Conservation (phyloP, 2,888 invertebrate species). For the Brassicogethes aeneus region DNA sequence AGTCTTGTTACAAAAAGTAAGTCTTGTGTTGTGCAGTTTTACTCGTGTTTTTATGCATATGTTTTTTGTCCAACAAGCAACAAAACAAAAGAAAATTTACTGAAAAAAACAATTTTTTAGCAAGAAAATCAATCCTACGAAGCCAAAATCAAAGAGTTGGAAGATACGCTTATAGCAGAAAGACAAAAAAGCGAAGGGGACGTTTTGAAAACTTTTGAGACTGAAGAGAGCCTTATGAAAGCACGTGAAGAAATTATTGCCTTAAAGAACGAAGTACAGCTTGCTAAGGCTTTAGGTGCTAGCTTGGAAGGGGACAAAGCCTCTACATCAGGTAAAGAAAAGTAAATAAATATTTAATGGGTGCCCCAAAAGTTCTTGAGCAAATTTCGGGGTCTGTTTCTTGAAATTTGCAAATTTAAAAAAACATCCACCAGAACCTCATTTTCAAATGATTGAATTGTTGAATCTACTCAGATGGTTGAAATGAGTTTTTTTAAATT, state of each 20-base stretch:
- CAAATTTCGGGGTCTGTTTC: too few relatives aligned
- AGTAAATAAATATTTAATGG: too few relatives aligned
- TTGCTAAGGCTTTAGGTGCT: constrained; percentile 43
- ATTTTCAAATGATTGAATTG: too few relatives aligned
- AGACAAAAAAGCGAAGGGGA: constrained; percentile 42
- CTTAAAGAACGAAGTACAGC: constrained; percentile 45
- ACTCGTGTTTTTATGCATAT: constrained; percentile 5
- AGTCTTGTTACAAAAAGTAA: constrained; percentile 43
- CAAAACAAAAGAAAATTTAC: too few relatives aligned
- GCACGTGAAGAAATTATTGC: constrained; percentile 51
- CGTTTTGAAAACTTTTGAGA: constrained; percentile 53
- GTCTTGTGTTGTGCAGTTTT: constrained; percentile 18
- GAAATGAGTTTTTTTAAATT: too few relatives aligned
- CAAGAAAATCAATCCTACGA: constrained; percentile 38
- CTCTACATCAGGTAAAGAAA: constrained; percentile 21
- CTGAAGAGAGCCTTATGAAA: constrained; percentile 55
- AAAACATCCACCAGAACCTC: too few relatives aligned
- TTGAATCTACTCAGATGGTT: too few relatives aligned
- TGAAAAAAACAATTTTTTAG: too few relatives aligned
- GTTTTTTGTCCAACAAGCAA: too few relatives aligned
- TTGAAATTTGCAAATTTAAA: too few relatives aligned
- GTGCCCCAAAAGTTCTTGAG: too few relatives aligned
- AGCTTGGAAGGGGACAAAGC: constrained; percentile 20
- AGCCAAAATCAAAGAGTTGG: constrained; percentile 43
- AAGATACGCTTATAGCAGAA: constrained; percentile 41